Base-by-base conservation (phyloP, 2,797 vertebrate genomes). In the Galaxias olidus region DNA sequence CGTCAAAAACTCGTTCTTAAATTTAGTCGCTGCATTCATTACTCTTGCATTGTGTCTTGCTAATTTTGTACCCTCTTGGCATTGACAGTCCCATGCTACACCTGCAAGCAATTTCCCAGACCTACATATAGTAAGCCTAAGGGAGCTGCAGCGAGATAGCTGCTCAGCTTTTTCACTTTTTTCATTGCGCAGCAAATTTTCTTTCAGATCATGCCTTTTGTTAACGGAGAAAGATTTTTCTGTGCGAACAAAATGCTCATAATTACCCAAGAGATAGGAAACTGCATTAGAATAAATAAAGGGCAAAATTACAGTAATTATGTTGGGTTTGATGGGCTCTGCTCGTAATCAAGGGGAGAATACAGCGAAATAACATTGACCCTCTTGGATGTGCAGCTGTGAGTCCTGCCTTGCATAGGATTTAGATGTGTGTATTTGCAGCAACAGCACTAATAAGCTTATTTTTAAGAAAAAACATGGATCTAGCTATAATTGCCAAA, bases 271-370 rank as follows among this genome's bases (percentile, higher is more conserved):
- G 95, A 97, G 96, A 98, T 98, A 94, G 96, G 95, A 96, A 98
- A 97, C 96, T 96, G 94, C 96, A 98, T 99, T 98, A 98, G 96
- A 98, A 99, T 98, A 98, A 98, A 98, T 98, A 99, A 98, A n/a
- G 97, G 95, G 94, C 94, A 93, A 98, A 98, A 99, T 99, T 93
- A 98, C 96, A 97, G 96, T 98, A 99, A 99, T 99, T 99, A 98
- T 96, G 95, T 91, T 95, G 94, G 96, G 95, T 98, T 98, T 98
- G 97, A 99, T 98, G 97, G 96, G 94, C 95, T 96, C 95, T 93
- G 95, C 95, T 96, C 96, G 96, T 98, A 99, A 98, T 99, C 97
- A 99, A 96, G 96, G 94, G 94, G 95, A 98, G 97, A 99, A 98
- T 97, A 94, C 94, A 95, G 91, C 93, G 94, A 95, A 98, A 99